These are phyloP conservation scores for Chironex yamaguchii DNA, from an alignment of 30 jellyfish, hydroid and myxozoan genomes.

Conservation along the genomic window DNA sequence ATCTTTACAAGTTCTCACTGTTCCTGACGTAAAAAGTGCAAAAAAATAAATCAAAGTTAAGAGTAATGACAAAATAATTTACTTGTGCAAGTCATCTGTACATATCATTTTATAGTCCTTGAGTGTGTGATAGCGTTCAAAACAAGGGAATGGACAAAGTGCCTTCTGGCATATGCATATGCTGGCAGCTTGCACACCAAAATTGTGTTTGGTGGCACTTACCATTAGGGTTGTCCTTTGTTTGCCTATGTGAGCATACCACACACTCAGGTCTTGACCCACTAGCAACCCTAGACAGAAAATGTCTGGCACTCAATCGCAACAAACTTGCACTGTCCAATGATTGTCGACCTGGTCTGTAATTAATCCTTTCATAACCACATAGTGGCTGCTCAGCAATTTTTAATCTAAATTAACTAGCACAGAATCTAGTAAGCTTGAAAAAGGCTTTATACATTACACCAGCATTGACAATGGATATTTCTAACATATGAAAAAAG, in stretches of 20 bases:
- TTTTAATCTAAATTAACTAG: neutral
- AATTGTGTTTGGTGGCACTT: conserved; percentile 7
- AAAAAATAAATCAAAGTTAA: no score
- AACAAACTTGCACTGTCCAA: neutral
- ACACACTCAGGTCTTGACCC: conserved; percentile 13
- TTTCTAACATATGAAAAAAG: neutral
- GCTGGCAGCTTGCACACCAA: conserved; percentile 7
- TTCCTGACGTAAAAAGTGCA: no score
- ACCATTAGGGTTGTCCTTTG: no score
- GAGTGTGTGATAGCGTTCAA: conserved; percentile 23
- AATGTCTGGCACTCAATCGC: conserved; percentile 17
- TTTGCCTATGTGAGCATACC: conserved; percentile 15
- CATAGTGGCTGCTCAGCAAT: neutral
- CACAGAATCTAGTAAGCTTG: neutral
- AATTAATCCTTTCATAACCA: neutral
- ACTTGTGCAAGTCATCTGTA: neutral
- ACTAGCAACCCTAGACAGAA: neutral
- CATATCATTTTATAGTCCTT: neutral
- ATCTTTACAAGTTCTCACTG: no score
- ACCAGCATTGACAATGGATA: neutral
- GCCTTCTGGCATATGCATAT: no score
- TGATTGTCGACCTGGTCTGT: conserved; percentile 4
- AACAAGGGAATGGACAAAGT: conserved; percentile 14
- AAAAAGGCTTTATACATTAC: neutral
- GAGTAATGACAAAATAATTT: no score